Percentiles rank a stretch among this genome's conserved stretches.
phyloP scores from a whole-genome alignment of 2,797 vertebrate genomes.

The Brachyalestes nurse region DNA sequence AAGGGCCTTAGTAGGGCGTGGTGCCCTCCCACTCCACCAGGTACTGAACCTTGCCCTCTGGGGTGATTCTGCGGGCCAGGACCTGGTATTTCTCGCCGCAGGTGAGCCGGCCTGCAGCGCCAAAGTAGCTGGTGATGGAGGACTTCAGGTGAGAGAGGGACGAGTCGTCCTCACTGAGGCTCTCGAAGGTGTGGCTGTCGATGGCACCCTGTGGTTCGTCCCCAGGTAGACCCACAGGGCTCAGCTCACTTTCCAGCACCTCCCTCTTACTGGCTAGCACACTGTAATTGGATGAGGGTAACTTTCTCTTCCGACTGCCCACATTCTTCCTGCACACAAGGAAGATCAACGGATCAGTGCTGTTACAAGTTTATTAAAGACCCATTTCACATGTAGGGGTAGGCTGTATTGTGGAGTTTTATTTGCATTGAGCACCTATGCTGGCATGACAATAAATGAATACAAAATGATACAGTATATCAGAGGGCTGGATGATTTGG shows the following conservation, averaged over 20 bases:
- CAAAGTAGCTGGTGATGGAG: constrained; percentile 93
- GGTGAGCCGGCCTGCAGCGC: constrained; percentile 86
- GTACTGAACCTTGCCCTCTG: constrained; percentile 94
- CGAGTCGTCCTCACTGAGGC: constrained; percentile 85
- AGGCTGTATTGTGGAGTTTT: too few relatives aligned
- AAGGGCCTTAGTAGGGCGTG: constrained; percentile 85
- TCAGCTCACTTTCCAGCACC: constrained; percentile 54
- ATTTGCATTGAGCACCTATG: background rate
- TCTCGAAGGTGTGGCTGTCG: constrained; percentile 84
- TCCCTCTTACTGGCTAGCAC: constrained; percentile 78
- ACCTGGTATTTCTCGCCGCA: constrained; percentile 94
- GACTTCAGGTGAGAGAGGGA: constrained; percentile 91
- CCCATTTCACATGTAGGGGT: background rate
- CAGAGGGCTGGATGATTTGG: too few relatives aligned
- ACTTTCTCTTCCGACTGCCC: constrained; percentile 93
- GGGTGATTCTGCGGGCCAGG: constrained; percentile 88
- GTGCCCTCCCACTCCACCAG: constrained; percentile 95
- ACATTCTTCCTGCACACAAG: constrained; percentile 77
- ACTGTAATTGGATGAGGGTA: constrained; percentile 79
- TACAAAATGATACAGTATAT: background rate
- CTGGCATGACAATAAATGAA: background rate
- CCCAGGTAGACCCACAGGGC: constrained; percentile 64
- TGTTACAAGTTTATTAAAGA: background rate
- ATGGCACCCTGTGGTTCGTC: constrained; percentile 70
- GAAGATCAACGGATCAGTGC: constrained; percentile 1